These are phyloP conservation scores for Gymnorhina tibicen DNA, from an alignment of 2,113 vertebrate species.

Conservation along the genomic window DNA sequence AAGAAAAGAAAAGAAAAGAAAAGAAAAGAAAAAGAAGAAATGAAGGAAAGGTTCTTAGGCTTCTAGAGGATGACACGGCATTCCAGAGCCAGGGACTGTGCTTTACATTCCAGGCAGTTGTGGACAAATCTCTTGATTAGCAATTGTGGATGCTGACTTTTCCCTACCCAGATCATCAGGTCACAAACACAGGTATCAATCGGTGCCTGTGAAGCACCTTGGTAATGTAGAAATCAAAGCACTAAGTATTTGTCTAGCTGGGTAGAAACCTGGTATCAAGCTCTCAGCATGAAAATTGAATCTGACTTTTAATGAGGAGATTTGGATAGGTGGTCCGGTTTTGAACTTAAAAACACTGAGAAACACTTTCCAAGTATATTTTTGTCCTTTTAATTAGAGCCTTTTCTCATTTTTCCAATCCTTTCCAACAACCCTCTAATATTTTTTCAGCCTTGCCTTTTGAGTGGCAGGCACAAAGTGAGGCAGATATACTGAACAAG, in stretches of 20 bases:
- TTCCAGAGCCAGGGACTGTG: not conserved
- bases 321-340: slow-evolving; percentile 33
- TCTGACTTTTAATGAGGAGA: slow-evolving; percentile 28
- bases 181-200: not conserved
- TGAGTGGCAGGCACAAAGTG: slow-evolving; percentile 37
- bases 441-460: slow-evolving; percentile 26
- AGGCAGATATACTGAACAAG: slow-evolving; percentile 60
- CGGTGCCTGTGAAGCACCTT: not conserved
- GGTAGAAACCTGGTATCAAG: not conserved
- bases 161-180: not conserved
- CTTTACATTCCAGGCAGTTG: not conserved
- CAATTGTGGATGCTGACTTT: not conserved
- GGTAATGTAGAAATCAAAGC: not conserved
- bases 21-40: not conserved
- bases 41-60: not conserved
- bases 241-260: not conserved
- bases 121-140: not conserved
- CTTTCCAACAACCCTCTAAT: slow-evolving; percentile 6
- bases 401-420: not conserved
- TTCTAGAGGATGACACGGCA: not conserved
- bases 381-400: slow-evolving; percentile 47
- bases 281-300: not conserved
- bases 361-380: slow-evolving; percentile 40
- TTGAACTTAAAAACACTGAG: slow-evolving; percentile 43
- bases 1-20: not conserved